Base-by-base conservation (phyloP, 2,888 invertebrate species). In the Gastracanthus pulcherrimus region DNA sequence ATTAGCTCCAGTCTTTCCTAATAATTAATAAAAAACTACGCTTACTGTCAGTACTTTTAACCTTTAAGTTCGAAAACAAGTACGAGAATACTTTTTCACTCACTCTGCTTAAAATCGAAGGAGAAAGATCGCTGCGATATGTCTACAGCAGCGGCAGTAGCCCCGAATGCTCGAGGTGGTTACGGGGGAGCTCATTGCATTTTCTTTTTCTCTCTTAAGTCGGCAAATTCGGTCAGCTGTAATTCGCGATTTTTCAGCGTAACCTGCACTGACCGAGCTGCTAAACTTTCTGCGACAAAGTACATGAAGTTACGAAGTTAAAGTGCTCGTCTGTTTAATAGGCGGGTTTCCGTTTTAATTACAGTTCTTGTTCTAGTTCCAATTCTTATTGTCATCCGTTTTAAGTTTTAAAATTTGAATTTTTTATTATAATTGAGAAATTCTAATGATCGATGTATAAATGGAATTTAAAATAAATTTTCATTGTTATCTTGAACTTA, bases 201-300 rank as follows among this genome's bases (percentile, higher is more conserved):
- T n/a, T n/a, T n/a, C n/a, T 38, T 36, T 13, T 16, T 13, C 19
- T 26, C 26, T 48, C 31, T 19, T 13, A 45, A 60, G 45, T 62
- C 29, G 23, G 58, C 41, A 45, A 69, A 76, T 69, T 76, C 69
- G 36, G 60, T 48, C 77, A 48, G 70, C 64, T 38, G 81, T 41
- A 66, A 72, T 45, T 71, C 79, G 81, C 62, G 79, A 85, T 85
- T 72, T 72, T 72, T 79, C 71, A 26, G 2, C 58, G 11, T n/a
- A 72, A 55, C 51, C n/a, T n/a, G n/a, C 34, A 36, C 58, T 62
- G 62, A 58, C 58, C 41, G 41, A 74, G 66, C 62, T 31, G 41
- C 11, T n/a, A 51, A 79, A 79, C 64, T 79, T 72, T 23, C 58
- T 19, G 36, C 5, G 69, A 13, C 11, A 74, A 74, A n/a, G n/a